Evolutionary conservation across 2,888 invertebrate genomes (phyloP).

Genomic region (Rutpela maculata): DNA sequence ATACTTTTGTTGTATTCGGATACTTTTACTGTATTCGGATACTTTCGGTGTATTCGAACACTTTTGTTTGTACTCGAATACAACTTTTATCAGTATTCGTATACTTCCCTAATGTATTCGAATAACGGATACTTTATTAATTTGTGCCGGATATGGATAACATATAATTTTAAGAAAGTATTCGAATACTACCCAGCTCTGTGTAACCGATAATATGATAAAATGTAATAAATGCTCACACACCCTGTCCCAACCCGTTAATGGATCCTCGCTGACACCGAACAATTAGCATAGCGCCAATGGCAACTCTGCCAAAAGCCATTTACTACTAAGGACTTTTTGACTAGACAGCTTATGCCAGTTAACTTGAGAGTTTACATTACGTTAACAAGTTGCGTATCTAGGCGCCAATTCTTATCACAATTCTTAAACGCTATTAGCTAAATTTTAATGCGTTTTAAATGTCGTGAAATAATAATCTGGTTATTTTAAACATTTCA

Average conservation of each 20-base stretch:
- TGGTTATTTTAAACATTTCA: background rate
- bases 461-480: slow-evolving; percentile 18
- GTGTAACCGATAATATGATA: background rate
- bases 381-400: slow-evolving; percentile 49
- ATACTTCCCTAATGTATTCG: too few species aligned
- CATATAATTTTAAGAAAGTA: too few species aligned
- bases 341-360: slow-evolving; percentile 43
- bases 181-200: too few species aligned
- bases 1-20: too few species aligned
- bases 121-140: too few species aligned
- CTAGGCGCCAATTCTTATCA: slow-evolving; percentile 50
- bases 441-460: slow-evolving; percentile 25
- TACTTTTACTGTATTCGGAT: too few species aligned
- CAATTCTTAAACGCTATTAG: slow-evolving; percentile 46
- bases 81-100: too few species aligned
- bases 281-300: slow-evolving; percentile 1
- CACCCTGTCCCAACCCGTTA: background rate
- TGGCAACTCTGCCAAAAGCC: slow-evolving; percentile 12
- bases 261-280: background rate
- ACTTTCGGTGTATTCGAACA: too few species aligned
- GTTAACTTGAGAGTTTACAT: slow-evolving; percentile 44
- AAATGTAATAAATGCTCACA: background rate
- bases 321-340: slow-evolving; percentile 10
- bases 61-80: too few species aligned
- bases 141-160: too few species aligned